Conservation (phyloP, 2,888 invertebrate species). For the Himalopsyche tibetana region DNA sequence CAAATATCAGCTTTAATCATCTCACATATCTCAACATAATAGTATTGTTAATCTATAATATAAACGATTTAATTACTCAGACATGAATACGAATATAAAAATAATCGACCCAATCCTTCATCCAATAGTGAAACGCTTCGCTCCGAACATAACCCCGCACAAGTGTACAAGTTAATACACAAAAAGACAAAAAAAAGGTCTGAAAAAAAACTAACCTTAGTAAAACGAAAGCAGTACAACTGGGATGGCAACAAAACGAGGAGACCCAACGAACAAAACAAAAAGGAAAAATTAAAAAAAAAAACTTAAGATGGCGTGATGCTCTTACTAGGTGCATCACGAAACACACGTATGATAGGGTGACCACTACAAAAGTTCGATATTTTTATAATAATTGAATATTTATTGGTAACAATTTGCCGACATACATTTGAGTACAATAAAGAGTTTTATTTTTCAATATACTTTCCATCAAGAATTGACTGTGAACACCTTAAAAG, state of each 20-base stretch:
- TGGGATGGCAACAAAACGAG: conserved; percentile 53
- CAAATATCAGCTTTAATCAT: too few species aligned
- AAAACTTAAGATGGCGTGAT: conserved; percentile 61
- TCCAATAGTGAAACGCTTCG: conserved; percentile 38
- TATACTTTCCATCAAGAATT: too few species aligned
- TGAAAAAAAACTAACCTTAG: conserved; percentile 40
- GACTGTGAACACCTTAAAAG: too few species aligned
- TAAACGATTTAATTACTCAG: too few species aligned
- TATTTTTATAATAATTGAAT: too few species aligned
- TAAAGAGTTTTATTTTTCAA: too few species aligned
- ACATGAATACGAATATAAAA: too few species aligned
- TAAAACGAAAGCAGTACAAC: conserved; percentile 38
- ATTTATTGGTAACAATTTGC: too few species aligned
- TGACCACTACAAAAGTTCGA: not conserved
- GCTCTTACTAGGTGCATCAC: conserved; percentile 61
- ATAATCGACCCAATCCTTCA: not conserved
- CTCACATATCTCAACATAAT: too few species aligned
- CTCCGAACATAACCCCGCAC: not conserved
- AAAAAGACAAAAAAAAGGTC: conserved; percentile 4
- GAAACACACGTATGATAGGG: conserved; percentile 38
- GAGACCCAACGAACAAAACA: conserved; percentile 54
- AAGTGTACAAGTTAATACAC: conserved; percentile 34
- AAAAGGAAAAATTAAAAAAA: conserved; percentile 59
- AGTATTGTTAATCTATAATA: too few species aligned
- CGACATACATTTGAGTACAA: too few species aligned